phyloP scores from a whole-genome alignment of 2,888 invertebrate species.

The Pherbina coryleti region DNA sequence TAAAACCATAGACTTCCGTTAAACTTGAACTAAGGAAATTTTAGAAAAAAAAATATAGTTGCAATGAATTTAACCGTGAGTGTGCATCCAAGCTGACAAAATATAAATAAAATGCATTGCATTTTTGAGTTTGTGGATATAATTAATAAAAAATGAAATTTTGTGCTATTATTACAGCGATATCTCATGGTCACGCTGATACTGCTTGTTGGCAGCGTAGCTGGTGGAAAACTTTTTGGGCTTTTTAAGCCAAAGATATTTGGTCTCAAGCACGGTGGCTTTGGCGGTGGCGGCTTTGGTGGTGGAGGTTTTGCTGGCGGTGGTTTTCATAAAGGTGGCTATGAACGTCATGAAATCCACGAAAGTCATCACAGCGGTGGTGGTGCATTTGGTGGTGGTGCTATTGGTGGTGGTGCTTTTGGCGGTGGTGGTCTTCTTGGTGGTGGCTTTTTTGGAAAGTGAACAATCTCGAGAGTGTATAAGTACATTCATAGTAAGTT shows the following conservation, averaged over 20 bases:
- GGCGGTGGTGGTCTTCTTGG: slow-evolving; percentile 42
- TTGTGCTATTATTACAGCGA: slow-evolving; percentile 36
- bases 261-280: slow-evolving; percentile 55
- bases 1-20: background rate
- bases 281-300: slow-evolving; percentile 42
- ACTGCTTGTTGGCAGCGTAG: slow-evolving; percentile 25
- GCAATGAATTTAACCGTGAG: slow-evolving; percentile 48
- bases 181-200: slow-evolving; percentile 33
- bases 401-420: slow-evolving; percentile 40
- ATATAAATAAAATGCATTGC: background rate
- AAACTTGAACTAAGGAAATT: slow-evolving; percentile 36
- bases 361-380: slow-evolving; percentile 51
- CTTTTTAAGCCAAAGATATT: slow-evolving; percentile 60
- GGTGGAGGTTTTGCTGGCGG: slow-evolving; percentile 48
- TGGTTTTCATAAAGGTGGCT: slow-evolving; percentile 51
- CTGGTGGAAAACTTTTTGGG: slow-evolving; percentile 55
- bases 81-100: slow-evolving; percentile 1
- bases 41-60: background rate
- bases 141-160: slow-evolving; percentile 15
- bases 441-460: slow-evolving; percentile 53
- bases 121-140: background rate
- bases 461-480: slow-evolving; percentile 1
- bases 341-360: slow-evolving; percentile 56
- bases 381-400: slow-evolving; percentile 41
- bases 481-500: background rate